phyloP scores from a whole-genome alignment of 2,888 invertebrate species.

The Thumatha senex region DNA sequence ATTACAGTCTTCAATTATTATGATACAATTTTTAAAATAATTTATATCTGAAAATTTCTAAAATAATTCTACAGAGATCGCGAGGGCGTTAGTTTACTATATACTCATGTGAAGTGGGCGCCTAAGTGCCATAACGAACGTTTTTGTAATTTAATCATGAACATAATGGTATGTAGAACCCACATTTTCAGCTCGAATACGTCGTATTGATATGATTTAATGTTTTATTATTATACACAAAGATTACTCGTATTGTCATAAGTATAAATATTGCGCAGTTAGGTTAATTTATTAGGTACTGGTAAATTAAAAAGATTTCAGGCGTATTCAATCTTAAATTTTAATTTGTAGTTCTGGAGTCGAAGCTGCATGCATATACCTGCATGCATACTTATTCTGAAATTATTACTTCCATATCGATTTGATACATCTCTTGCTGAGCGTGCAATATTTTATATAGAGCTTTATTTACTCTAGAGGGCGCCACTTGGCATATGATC shows the following conservation, averaged over 20 bases:
- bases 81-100: conserved; percentile 13
- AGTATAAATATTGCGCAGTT: not conserved
- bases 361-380: too few relatives aligned
- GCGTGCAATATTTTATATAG: too few relatives aligned
- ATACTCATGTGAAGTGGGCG: conserved; percentile 10
- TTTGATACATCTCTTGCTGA: too few relatives aligned
- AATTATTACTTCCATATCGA: too few relatives aligned
- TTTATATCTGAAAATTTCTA: not conserved
- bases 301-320: not conserved
- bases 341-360: too few relatives aligned
- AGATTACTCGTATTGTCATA: not conserved
- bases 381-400: too few relatives aligned
- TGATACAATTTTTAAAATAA: conserved; percentile 5
- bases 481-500: too few relatives aligned
- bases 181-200: conserved; percentile 3
- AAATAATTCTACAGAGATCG: not conserved
- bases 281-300: not conserved
- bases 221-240: not conserved
- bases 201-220: conserved; percentile 7
- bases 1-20: conserved; percentile 3
- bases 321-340: not conserved
- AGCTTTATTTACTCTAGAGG: too few relatives aligned
- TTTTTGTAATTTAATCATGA: conserved; percentile 11
- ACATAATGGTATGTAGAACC: conserved; percentile 4
- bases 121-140: conserved; percentile 7